Conservation (phyloP, 2,888 invertebrate genomes). For the Lagria hirta region DNA sequence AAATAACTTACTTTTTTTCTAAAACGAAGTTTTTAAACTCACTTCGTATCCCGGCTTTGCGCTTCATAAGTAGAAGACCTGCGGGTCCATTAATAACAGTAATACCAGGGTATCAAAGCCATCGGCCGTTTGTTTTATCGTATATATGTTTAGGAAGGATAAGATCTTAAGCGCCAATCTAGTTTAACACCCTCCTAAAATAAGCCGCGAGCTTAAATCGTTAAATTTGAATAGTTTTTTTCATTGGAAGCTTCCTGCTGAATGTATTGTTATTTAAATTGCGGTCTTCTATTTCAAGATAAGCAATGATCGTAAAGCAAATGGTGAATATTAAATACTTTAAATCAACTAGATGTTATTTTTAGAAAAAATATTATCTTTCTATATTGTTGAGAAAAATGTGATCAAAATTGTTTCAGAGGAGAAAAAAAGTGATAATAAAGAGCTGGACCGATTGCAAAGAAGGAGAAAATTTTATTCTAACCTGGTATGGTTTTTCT, state of each 20-base stretch:
- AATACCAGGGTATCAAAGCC: constrained; percentile 40
- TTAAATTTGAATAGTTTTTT: constrained; percentile 43
- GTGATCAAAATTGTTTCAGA: constrained; percentile 9
- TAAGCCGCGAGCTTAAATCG: constrained; percentile 38
- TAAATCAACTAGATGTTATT: constrained; percentile 25
- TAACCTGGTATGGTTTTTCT: constrained; percentile 29
- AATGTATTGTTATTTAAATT: constrained; percentile 35
- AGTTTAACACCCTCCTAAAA: constrained; percentile 40
- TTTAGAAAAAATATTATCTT: no score
- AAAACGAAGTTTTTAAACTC: no score
- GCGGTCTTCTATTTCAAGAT: constrained; percentile 27
- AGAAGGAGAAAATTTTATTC: constrained; percentile 29
- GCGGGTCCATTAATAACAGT: constrained; percentile 45
- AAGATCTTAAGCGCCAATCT: constrained; percentile 37
- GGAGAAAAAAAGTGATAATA: constrained; percentile 29
- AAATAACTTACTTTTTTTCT: no score
- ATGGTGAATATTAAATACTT: constrained; percentile 29
- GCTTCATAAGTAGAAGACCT: constrained; percentile 44
- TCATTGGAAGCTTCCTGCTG: constrained; percentile 26
- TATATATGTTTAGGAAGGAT: constrained; percentile 26
- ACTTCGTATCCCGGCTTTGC: no score
- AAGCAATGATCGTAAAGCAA: constrained; percentile 28
- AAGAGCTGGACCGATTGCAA: constrained; percentile 39
- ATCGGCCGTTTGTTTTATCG: constrained; percentile 36
- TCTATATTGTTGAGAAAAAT: constrained; percentile 8